These are phyloP conservation scores for Odontamblyopus rebecca DNA, from an alignment of 2,797 vertebrate genomes.

Conservation along the genomic window DNA sequence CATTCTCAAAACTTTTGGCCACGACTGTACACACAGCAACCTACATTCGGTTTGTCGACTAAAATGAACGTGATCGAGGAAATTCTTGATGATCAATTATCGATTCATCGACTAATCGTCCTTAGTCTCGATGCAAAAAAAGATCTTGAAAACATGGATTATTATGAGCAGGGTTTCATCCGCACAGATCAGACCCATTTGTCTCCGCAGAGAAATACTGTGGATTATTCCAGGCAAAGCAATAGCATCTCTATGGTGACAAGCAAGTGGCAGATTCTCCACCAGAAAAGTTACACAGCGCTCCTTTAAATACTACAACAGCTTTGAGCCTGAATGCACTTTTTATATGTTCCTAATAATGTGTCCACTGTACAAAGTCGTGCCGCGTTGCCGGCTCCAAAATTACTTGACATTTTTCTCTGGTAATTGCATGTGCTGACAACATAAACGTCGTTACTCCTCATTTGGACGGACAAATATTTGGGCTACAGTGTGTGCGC, in stretches of 20 bases:
- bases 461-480: slow-evolving; percentile 26
- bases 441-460: slow-evolving; percentile 30
- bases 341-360: slow-evolving; percentile 1
- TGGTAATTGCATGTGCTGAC: slow-evolving; percentile 10
- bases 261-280: neutral
- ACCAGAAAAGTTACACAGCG: neutral
- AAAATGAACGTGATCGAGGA: no score
- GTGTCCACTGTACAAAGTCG: slow-evolving; percentile 1
- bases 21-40: no score
- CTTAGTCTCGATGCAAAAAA: no score
- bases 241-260: neutral
- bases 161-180: no score
- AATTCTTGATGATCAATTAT: no score
- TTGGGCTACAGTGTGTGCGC: slow-evolving; percentile 18
- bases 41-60: no score
- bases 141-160: no score
- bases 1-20: no score
- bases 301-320: neutral
- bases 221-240: neutral
- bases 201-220: no score
- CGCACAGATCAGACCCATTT: no score
- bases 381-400: slow-evolving; percentile 2
- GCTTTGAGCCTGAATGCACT: neutral
- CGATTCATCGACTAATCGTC: no score
- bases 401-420: slow-evolving; percentile 6